A percentile compares a stretch with the other conserved stretches of the same genome.
Conservation (phyloP, 2,888 invertebrate species). For the Polymixis lichenea region DNA sequence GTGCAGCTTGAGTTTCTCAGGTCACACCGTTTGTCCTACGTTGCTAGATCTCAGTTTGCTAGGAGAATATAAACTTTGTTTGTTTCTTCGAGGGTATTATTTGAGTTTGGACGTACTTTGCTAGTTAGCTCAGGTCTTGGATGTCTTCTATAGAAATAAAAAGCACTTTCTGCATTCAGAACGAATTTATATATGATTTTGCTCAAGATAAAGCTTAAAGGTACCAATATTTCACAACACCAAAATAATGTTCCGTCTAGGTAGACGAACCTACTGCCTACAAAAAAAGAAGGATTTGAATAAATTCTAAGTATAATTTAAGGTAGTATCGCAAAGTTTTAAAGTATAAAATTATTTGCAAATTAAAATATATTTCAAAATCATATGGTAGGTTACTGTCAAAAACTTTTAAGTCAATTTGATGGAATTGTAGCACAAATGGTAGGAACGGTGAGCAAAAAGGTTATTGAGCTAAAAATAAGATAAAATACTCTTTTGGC, state of each 20-base stretch:
- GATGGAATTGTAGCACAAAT: background rate
- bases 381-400: conserved; percentile 57
- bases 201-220: background rate
- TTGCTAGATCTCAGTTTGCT: background rate
- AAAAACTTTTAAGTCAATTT: conserved; percentile 56
- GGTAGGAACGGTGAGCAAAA: background rate
- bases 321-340: conserved; percentile 22
- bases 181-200: conserved; percentile 25
- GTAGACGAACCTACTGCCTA: background rate
- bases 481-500: conserved; percentile 18
- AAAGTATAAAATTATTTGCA: conserved; percentile 50
- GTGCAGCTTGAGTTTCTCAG: background rate
- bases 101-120: background rate
- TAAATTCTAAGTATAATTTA: conserved; percentile 37
- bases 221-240: background rate
- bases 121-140: background rate
- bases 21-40: too few species aligned
- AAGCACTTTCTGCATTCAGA: conserved; percentile 13
- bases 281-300: conserved; percentile 19
- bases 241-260: conserved; percentile 2
- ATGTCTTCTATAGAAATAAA: conserved; percentile 1
- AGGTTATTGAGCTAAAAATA: conserved; percentile 3
- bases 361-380: conserved; percentile 58
- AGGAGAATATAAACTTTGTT: background rate
- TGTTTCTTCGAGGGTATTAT: background rate